Evolutionary conservation across 1,140 invertebrate genomes (phyloP).

Genomic region (Galendromus occidentalis): DNA sequence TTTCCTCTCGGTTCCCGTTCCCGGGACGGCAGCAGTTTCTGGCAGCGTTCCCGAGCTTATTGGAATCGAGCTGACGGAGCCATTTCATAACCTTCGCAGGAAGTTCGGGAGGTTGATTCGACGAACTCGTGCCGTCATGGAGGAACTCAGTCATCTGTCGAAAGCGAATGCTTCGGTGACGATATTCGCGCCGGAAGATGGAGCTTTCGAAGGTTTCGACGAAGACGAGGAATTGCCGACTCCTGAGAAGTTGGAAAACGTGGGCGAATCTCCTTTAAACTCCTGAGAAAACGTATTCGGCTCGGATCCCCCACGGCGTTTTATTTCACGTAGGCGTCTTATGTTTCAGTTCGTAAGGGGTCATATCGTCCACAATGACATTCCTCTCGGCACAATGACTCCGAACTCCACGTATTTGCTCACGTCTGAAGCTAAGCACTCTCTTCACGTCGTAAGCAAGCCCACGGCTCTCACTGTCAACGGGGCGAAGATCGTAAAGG

Average conservation of each 20-base stretch:
- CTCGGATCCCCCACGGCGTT: background rate
- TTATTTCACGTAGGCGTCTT: no score
- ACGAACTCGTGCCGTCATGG: background rate
- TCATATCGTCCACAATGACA: background rate
- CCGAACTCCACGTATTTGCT: background rate
- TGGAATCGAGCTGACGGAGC: no score
- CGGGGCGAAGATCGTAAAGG: slow-evolving; percentile 20
- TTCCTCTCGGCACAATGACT: background rate
- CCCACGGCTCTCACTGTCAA: slow-evolving; percentile 18
- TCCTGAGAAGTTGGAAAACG: background rate
- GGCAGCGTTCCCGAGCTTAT: no score
- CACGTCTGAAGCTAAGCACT: background rate
- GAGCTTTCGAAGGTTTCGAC: background rate
- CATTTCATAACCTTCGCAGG: background rate
- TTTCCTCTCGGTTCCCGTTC: no score
- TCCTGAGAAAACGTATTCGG: background rate
- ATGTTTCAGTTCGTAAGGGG: background rate
- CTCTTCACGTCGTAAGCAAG: background rate
- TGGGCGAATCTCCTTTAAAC: background rate
- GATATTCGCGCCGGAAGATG: background rate
- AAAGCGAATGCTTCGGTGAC: background rate
- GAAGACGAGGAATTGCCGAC: background rate
- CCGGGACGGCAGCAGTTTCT: no score
- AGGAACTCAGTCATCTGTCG: background rate
- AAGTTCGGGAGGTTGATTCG: background rate